Evolutionary conservation across 2,113 vertebrate species (phyloP), one percentile per base, ranked within the genome.

Genomic region (Sylvia atricapilla): DNA sequence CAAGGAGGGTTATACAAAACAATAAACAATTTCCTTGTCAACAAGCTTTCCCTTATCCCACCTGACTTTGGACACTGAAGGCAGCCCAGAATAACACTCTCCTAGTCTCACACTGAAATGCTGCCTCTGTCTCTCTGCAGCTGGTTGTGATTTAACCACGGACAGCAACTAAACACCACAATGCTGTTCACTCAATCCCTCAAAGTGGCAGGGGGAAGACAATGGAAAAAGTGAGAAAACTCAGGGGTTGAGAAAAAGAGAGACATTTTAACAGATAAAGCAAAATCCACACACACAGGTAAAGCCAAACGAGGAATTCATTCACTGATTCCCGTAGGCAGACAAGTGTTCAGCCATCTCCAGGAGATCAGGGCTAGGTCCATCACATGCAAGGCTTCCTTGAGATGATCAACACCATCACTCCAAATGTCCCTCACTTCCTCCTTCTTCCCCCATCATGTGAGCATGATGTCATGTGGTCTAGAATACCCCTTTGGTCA

Each of bases 381-480:
- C 37, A n/a, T 33, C 23, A 33, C 0, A 0, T 2, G 1, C 39
- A 52, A 49, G 11, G 4, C 14, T 52, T 30, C 28, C 25, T 58
- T 52, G 43, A 35, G 35, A 31, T 6, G 23, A 79, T 25, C 63
- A 83, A 58, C 11, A 10, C 12, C 37, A 47, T 44, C 7, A 25
- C 25, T 72, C 11, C 1, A 6, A 68, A 62, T 0, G 0, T 59
- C 3, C 47, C 11, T 21, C 15, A 4, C 19, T 25, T 28, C 14
- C 49, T 56, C 30, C n/a, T 72, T n/a, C 35, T 77, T 60, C 19
- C 28, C 23, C 13, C 37, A 68, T 53, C 21, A 28, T 16, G 21
- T 62, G 28, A 73, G 15, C 24, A 41, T 46, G 30, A 80, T 11
- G 4, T 37, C 41, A 15, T 11, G 31, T 7, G 6, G 52, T 41